phyloP scores from a whole-genome alignment of 2,797 vertebrate genomes.

The Hippoglossus hippoglossus region DNA sequence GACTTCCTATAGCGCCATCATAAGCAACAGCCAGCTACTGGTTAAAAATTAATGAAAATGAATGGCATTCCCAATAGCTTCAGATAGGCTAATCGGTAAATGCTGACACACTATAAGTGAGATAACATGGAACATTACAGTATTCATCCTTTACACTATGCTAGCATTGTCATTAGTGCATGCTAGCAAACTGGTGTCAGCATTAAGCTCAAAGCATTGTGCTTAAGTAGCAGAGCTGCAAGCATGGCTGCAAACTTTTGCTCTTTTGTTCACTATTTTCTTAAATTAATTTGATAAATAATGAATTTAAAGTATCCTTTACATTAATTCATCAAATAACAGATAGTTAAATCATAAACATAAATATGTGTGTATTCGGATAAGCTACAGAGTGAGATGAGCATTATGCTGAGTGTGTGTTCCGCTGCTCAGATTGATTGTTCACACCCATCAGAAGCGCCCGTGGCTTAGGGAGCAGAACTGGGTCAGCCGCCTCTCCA shows the following conservation, averaged over 20 bases:
- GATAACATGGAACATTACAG: no score
- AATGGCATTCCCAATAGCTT: neutral
- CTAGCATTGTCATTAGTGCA: neutral
- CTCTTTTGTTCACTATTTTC: no score
- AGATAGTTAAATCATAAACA: no score
- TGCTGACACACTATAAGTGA: neutral
- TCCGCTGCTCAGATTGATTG: constrained; percentile 49
- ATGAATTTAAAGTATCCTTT: neutral
- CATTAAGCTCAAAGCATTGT: no score
- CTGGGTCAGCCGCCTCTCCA: constrained; percentile 68
- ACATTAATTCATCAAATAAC: neutral
- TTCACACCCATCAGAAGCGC: constrained; percentile 47
- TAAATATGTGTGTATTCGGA: no score
- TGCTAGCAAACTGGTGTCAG: neutral
- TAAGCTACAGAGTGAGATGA: neutral
- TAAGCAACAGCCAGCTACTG: neutral
- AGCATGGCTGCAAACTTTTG: no score
- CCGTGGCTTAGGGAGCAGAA: constrained; percentile 61
- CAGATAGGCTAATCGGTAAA: neutral
- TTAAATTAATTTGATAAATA: neutral
- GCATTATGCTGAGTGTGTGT: constrained; percentile 13
- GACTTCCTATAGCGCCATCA: neutral
- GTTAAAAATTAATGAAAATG: neutral
- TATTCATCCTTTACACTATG: neutral
- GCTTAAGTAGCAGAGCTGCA: no score